Conservation (phyloP, 2,113 vertebrate genomes). For the Odocoileus hemionus region DNA sequence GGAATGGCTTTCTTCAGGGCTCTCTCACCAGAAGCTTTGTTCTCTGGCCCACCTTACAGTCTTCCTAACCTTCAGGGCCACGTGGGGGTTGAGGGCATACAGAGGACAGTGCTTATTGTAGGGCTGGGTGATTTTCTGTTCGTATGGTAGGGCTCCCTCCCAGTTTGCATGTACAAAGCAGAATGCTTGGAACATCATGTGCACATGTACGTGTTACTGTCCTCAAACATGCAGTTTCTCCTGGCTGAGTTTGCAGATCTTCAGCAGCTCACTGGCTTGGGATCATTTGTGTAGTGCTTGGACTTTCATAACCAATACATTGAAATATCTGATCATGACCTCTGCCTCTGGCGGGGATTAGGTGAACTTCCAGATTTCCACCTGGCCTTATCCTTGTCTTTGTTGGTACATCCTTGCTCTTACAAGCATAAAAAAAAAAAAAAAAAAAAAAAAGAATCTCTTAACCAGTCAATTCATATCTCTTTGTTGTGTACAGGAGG, state of each 20-base stretch:
- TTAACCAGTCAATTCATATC: constrained; percentile 90
- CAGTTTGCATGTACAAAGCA: constrained; percentile 89
- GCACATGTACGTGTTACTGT: constrained; percentile 94
- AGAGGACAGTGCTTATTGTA: constrained; percentile 93
- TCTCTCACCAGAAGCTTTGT: constrained; percentile 77
- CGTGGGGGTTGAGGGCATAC: constrained; percentile 94
- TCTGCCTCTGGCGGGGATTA: constrained; percentile 84
- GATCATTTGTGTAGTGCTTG: constrained; percentile 87
- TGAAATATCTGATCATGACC: constrained; percentile 89
- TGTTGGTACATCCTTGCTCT: constrained; percentile 89
- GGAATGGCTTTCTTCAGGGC: constrained; percentile 74
- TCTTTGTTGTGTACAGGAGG: constrained; percentile 92
- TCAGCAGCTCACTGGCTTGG: constrained; percentile 92
- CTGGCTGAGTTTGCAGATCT: constrained; percentile 94
- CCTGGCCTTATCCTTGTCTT: constrained; percentile 89
- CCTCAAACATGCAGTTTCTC: constrained; percentile 89
- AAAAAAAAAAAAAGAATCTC: constrained; percentile 79
- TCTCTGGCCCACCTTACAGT: constrained; percentile 87
- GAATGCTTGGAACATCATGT: constrained; percentile 97
- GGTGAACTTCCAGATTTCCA: constrained; percentile 86
- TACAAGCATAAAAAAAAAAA: constrained; percentile 87
- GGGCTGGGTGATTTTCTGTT: constrained; percentile 90
- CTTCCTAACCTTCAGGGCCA: constrained; percentile 93
- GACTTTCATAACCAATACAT: constrained; percentile 89
- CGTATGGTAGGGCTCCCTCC: constrained; percentile 88